These are phyloP conservation scores for Drosophila ambigua DNA, from an alignment of 1,140 invertebrate species.

Conservation along the genomic window DNA sequence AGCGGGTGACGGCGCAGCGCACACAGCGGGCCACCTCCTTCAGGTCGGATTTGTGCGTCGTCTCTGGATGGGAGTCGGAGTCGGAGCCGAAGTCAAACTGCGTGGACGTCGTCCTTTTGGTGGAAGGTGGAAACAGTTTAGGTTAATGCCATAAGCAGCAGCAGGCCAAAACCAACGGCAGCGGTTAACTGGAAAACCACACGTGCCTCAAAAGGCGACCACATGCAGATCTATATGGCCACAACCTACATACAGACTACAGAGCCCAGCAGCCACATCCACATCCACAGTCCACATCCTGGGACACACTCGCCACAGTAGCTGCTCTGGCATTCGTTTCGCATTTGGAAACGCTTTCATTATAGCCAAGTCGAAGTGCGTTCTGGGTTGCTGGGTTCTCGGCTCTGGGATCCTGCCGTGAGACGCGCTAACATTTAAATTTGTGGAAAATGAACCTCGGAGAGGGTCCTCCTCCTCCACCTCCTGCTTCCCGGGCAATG, in stretches of 20 bases:
- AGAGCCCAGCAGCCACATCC: slow-evolving; percentile 11
- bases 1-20: slow-evolving; percentile 69
- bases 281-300: slow-evolving; percentile 36
- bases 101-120: slow-evolving; percentile 61
- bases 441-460: slow-evolving; percentile 56
- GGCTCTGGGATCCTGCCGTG: slow-evolving; percentile 59
- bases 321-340: slow-evolving; percentile 77
- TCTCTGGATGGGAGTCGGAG: slow-evolving; percentile 45
- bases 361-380: slow-evolving; percentile 40
- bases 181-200: slow-evolving; percentile 82
- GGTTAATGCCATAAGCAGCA: slow-evolving; percentile 70
- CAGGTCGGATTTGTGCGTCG: slow-evolving; percentile 10
- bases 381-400: slow-evolving; percentile 2
- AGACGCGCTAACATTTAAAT: slow-evolving; percentile 56
- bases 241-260: slow-evolving; percentile 33
- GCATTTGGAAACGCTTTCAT: slow-evolving; percentile 83
- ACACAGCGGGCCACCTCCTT: slow-evolving; percentile 61
- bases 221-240: slow-evolving; percentile 55
- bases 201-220: slow-evolving; percentile 77
- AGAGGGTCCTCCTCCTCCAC: slow-evolving; percentile 25
- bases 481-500: slow-evolving; percentile 50
- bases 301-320: slow-evolving; percentile 68
- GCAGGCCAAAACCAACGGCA: slow-evolving; percentile 46
- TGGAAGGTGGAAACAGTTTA: slow-evolving; percentile 79
- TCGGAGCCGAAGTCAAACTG: slow-evolving; percentile 62